Conservation (phyloP, 2,888 invertebrate genomes). For the Leuctra nigra region DNA sequence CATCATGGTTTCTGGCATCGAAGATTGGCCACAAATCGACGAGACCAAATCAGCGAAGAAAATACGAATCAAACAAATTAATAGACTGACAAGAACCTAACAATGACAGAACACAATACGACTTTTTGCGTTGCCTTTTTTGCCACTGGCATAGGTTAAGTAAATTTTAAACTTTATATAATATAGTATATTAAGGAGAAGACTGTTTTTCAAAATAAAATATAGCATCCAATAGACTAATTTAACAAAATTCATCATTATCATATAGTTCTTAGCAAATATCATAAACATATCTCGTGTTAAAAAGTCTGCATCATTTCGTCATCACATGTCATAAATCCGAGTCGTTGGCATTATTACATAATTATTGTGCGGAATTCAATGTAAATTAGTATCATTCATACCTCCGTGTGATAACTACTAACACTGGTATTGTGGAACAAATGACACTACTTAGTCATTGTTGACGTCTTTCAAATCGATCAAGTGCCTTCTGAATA, state of each 20-base stretch:
- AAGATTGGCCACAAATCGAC: neutral
- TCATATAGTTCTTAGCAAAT: slow-evolving; percentile 5
- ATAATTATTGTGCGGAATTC: neutral
- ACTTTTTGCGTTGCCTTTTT: slow-evolving; percentile 25
- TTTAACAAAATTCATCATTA: neutral
- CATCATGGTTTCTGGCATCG: neutral
- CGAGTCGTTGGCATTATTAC: neutral
- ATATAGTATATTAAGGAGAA: too few relatives aligned
- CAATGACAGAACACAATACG: slow-evolving; percentile 20
- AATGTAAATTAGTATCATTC: neutral
- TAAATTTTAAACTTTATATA: slow-evolving; percentile 4
- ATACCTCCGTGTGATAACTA: neutral
- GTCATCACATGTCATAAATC: neutral
- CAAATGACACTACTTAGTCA: too few relatives aligned
- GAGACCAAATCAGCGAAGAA: neutral
- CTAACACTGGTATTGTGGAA: neutral
- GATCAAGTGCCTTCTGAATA: neutral
- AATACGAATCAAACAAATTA: neutral
- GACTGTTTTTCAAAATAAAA: slow-evolving; percentile 6
- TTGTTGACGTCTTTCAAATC: too few relatives aligned
- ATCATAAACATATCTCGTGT: slow-evolving; percentile 17
- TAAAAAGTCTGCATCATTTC: neutral
- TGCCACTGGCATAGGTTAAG: slow-evolving; percentile 28
- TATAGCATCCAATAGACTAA: slow-evolving; percentile 11
- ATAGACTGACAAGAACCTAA: slow-evolving; percentile 13